Percentiles rank a stretch among this genome's conserved stretches.
Evolutionary conservation across 2,888 invertebrate species (phyloP).

Genomic region (Formica aserva): DNA sequence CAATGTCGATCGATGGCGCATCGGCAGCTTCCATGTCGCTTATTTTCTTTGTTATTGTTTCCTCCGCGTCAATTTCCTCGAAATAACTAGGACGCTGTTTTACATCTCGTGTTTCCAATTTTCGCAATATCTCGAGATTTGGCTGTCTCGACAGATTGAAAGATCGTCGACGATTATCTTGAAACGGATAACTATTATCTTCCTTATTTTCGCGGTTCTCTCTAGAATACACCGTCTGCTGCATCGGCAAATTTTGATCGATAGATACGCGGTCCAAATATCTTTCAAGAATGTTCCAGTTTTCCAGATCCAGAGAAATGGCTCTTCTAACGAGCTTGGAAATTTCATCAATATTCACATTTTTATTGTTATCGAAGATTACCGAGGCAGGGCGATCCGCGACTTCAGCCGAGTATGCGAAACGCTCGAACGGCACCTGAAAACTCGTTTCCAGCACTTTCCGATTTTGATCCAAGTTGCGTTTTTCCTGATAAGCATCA

Average conservation of each 20-base stretch:
- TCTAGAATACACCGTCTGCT: not conserved
- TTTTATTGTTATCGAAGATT: not conserved
- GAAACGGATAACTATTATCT: not conserved
- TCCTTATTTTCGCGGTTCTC: not conserved
- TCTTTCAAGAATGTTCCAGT: constrained; percentile 66
- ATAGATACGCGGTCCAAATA: constrained; percentile 57
- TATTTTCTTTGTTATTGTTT: not conserved
- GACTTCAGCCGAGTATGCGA: constrained; percentile 31
- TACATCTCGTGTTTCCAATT: constrained; percentile 18
- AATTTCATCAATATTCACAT: constrained; percentile 59
- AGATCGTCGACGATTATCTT: not conserved
- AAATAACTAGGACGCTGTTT: not conserved
- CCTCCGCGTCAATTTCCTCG: not conserved
- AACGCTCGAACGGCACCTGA: constrained; percentile 67
- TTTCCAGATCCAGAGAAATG: constrained; percentile 63
- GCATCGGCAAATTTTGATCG: constrained; percentile 50
- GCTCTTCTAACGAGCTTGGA: constrained; percentile 67
- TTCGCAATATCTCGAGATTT: not conserved
- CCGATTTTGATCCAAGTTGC: constrained; percentile 63
- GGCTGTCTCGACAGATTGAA: not conserved
- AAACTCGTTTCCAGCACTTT: constrained; percentile 72
- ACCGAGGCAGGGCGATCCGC: not conserved
- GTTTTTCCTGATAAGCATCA: constrained; percentile 58
- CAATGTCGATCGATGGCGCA: not conserved
- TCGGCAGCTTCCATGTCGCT: not conserved